A percentile compares a stretch with the other conserved stretches of the same genome.
Evolutionary conservation across 2,113 vertebrate genomes (phyloP).

Genomic region (Piaya cayana): DNA sequence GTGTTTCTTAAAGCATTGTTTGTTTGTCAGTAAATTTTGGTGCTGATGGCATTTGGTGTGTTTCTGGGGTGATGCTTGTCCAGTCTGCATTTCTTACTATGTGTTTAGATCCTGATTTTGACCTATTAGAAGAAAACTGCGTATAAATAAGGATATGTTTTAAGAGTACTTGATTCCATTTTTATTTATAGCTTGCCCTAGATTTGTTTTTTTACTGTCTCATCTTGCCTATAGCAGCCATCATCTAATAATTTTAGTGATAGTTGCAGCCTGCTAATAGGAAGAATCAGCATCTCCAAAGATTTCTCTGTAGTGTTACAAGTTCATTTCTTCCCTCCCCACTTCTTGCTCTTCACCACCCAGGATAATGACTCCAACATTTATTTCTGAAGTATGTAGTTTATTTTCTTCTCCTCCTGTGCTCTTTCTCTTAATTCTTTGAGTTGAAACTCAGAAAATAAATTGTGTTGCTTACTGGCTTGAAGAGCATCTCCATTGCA

Average conservation of each 20-base stretch:
- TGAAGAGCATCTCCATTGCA: not conserved
- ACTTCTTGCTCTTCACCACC: not conserved
- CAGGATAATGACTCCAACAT: not conserved
- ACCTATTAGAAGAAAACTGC: not conserved
- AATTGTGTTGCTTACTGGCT: not conserved
- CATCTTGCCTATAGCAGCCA: constrained; percentile 25
- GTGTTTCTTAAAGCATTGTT: not conserved
- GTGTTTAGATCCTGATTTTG: not conserved
- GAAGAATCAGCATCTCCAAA: constrained; percentile 10
- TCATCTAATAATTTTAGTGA: constrained; percentile 29
- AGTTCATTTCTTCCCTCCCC: constrained; percentile 11
- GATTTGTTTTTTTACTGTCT: constrained; percentile 36
- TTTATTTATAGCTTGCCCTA: constrained; percentile 53
- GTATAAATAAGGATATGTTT: not conserved
- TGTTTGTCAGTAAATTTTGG: not conserved
- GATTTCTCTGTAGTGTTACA: not conserved
- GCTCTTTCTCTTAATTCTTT: not conserved
- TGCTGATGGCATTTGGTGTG: not conserved
- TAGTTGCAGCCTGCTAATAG: constrained; percentile 27
- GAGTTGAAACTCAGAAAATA: not conserved
- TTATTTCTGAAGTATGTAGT: not conserved
- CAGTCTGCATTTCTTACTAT: not conserved
- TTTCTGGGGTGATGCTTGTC: not conserved
- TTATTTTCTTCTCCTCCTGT: not conserved
- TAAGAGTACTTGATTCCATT: not conserved